Conservation (phyloP, 2,888 invertebrate genomes). For the Papilio elwesi region DNA sequence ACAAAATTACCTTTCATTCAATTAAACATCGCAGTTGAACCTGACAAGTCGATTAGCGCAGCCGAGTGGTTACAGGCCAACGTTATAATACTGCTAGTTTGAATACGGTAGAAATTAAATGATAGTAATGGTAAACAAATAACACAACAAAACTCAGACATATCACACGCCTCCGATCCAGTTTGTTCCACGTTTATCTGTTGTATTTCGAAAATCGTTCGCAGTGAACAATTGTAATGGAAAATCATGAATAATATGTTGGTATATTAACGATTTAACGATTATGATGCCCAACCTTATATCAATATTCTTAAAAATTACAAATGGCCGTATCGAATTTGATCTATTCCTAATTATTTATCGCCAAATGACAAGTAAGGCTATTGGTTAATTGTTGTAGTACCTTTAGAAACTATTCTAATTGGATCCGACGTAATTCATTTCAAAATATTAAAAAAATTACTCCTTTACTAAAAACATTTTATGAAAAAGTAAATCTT, state of each 20-base stretch:
- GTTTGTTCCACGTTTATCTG: not conserved
- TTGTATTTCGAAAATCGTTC: constrained; percentile 12
- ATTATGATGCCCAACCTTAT: too few relatives aligned
- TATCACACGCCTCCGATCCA: constrained; percentile 3
- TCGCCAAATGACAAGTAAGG: too few relatives aligned
- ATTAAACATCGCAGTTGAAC: constrained; percentile 20
- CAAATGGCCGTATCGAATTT: too few relatives aligned
- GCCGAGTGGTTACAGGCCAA: constrained; percentile 21
- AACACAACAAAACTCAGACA: constrained; percentile 14
- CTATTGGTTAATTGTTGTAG: too few relatives aligned
- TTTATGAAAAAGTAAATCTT: too few relatives aligned
- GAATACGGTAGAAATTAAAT: constrained; percentile 21
- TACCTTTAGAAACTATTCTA: too few relatives aligned
- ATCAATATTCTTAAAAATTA: too few relatives aligned
- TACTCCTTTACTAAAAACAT: too few relatives aligned
- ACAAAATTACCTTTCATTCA: constrained; percentile 25
- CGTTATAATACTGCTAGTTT: not conserved
- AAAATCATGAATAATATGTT: constrained; percentile 18
- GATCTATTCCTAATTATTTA: too few relatives aligned
- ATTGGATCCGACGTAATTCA: too few relatives aligned
- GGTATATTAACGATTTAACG: not conserved
- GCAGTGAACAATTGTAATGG: constrained; percentile 23
- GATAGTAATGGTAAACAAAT: not conserved
- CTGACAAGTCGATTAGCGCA: constrained; percentile 38
- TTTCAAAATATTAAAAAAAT: too few relatives aligned